Base-by-base conservation (phyloP, 2,888 invertebrate species). In the Druceiella hillmani region DNA sequence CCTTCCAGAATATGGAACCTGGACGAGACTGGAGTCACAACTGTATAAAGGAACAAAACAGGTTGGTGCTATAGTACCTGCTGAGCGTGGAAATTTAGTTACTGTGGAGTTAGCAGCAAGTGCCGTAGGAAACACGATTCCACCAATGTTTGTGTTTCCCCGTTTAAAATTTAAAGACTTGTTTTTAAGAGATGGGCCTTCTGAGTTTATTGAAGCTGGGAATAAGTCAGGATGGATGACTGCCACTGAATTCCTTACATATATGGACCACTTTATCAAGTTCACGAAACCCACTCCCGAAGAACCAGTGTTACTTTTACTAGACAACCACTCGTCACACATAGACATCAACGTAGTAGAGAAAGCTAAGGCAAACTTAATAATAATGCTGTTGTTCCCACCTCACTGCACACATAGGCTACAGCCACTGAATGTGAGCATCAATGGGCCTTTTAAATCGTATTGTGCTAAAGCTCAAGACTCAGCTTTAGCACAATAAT, bases 181-280 rank as follows among this genome's bases (percentile, higher is more conserved):
- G 3, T 49, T 53, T 45, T 12, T 53, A 10, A 31, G 43, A 5
- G 50, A 49, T 44, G 53, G 55, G 5, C 57, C 56, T 10, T 39
- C 49, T 16, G 56, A 47, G 2, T 52, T 44, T 30, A 54, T 54
- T 43, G 57, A 55, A 11, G 50, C 50, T 28, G 57, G 52, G 4
- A 58, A 59, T 45, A 10, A 22, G 3, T 51, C 50, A 5, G 56
- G 57, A n/a, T 59, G 56, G 59, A 56, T 56, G 52, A 46, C 44
- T 10, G 50, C 31, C 15, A 39, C 38, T 13, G 47, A 52, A 29
- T 57, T 58, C 26, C 14, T 46, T 3, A 36, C 43, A 22, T 59
- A 51, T 44, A 36, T 56, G 24, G 38, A 57, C n/a, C 55, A 59
- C 43, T 59, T 59, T 40, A 41, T 50, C 14, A 50, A 53, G 26